Percentiles rank a stretch among this genome's conserved stretches.
These are phyloP conservation scores for Drosophila tristis DNA, from an alignment of 1,140 invertebrate genomes.

Conservation along the genomic window DNA sequence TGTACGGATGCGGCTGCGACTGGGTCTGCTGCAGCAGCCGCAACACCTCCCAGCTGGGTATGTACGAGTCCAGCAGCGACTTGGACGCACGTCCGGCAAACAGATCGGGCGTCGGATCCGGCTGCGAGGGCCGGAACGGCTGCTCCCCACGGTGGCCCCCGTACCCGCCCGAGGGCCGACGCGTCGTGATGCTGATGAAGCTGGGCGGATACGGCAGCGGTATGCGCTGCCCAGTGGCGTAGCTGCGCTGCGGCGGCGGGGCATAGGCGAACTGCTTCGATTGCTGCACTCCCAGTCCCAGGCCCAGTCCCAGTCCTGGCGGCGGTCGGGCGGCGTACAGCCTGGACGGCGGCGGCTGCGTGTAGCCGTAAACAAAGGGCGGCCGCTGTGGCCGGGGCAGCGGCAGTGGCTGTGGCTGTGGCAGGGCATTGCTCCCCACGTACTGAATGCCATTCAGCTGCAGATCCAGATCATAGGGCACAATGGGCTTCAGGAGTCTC, in stretches of 20 bases:
- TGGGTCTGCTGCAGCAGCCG: constrained; percentile 47
- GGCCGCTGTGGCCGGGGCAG: constrained; percentile 7
- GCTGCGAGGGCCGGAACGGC: constrained; percentile 62
- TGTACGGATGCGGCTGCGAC: constrained; percentile 2
- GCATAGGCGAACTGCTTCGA: constrained; percentile 74
- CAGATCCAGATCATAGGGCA: constrained; percentile 69
- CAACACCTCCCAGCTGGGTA: constrained; percentile 78
- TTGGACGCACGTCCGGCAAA: constrained; percentile 67
- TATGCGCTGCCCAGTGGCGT: constrained; percentile 48
- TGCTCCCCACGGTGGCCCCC: constrained; percentile 10
- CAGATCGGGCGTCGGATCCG: constrained; percentile 65
- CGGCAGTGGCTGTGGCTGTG: background rate
- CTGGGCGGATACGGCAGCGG: constrained; percentile 78
- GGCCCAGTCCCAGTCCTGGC: background rate
- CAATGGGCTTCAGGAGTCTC: constrained; percentile 59
- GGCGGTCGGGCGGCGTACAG: background rate
- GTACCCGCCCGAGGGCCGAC: constrained; percentile 27
- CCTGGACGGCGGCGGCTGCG: constrained; percentile 35
- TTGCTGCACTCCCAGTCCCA: constrained; percentile 36
- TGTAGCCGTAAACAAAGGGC: constrained; percentile 32
- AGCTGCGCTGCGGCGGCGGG: constrained; percentile 40
- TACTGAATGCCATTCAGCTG: constrained; percentile 56
- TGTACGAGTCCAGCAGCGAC: constrained; percentile 76
- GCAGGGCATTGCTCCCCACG: constrained; percentile 47
- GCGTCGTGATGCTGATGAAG: constrained; percentile 73